phyloP scores from a whole-genome alignment of 2,113 vertebrate genomes.

The Puntigrus tetrazona region DNA sequence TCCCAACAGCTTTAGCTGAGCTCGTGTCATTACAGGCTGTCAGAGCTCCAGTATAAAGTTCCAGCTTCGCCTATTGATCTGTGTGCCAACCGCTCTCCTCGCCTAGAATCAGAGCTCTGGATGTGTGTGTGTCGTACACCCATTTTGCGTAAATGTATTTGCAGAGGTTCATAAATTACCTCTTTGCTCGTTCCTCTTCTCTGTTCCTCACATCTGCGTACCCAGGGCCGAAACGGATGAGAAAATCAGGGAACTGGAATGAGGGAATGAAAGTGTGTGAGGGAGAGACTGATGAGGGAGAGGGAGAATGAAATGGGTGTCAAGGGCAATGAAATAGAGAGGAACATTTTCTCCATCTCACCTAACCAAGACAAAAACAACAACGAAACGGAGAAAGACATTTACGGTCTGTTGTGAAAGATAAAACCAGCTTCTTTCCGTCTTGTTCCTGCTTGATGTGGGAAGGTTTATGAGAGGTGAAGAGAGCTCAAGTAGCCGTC shows the following conservation, averaged over 20 bases:
- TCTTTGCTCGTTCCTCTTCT: not conserved
- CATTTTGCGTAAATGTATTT: constrained; percentile 25
- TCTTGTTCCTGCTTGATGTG: not conserved
- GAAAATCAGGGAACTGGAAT: constrained; percentile 46
- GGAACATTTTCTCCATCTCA: constrained; percentile 12
- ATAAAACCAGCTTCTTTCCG: not conserved
- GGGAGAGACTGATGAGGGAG: constrained; percentile 18
- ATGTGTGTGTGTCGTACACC: constrained; percentile 3
- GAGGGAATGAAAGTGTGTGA: constrained; percentile 28
- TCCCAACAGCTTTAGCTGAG: not conserved
- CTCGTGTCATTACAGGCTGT: constrained; percentile 6
- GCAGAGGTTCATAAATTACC: constrained; percentile 29
- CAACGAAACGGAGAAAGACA: not conserved
- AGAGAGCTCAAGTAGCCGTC: constrained; percentile 13
- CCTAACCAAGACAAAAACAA: not conserved
- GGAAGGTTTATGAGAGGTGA: constrained; percentile 16
- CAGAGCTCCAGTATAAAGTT: constrained; percentile 4
- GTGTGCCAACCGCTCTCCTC: not conserved
- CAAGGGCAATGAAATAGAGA: constrained; percentile 32
- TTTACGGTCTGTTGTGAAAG: constrained; percentile 27
- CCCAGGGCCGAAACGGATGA: constrained; percentile 26
- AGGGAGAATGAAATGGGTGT: constrained; percentile 37
- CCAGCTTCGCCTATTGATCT: constrained; percentile 27
- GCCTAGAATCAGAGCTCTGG: constrained; percentile 1
- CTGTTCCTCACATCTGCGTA: constrained; percentile 24